Evolutionary conservation across 2,888 invertebrate genomes (phyloP).

Genomic region (Microdon myrmicae): DNA sequence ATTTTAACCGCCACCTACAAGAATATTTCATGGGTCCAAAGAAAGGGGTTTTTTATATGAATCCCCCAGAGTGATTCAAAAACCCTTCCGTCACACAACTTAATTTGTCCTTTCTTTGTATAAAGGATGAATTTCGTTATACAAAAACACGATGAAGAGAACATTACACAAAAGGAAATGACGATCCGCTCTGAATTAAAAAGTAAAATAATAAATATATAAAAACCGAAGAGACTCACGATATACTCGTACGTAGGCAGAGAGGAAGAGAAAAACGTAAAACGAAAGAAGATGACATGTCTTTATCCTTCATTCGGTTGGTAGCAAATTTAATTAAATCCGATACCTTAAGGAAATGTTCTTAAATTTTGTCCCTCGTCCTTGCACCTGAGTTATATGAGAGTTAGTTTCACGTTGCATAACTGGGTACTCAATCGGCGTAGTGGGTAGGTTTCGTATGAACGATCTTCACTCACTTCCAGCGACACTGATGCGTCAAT

Average conservation of each 20-base stretch:
- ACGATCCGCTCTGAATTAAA: slow-evolving; percentile 7
- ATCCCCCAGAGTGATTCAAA: slow-evolving; percentile 11
- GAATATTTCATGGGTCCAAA: slow-evolving; percentile 14
- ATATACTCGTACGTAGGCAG: too few species aligned
- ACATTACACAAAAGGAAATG: slow-evolving; percentile 12
- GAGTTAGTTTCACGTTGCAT: too few species aligned
- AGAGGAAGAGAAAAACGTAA: neutral
- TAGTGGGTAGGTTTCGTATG: neutral
- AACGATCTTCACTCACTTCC: slow-evolving; percentile 9
- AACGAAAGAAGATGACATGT: slow-evolving; percentile 8
- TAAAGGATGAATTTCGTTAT: slow-evolving; percentile 7
- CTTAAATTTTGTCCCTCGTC: slow-evolving; percentile 18
- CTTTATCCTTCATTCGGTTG: slow-evolving; percentile 9
- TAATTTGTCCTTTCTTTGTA: slow-evolving; percentile 14
- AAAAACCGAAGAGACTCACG: too few species aligned
- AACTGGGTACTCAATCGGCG: slow-evolving; percentile 3
- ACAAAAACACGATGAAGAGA: slow-evolving; percentile 17
- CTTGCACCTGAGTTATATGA: too few species aligned
- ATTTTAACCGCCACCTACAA: slow-evolving; percentile 10
- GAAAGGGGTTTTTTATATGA: slow-evolving; percentile 12
- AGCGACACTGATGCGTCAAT: slow-evolving; percentile 5
- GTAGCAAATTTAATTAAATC: slow-evolving; percentile 42
- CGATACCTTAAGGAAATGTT: slow-evolving; percentile 32
- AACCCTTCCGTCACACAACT: slow-evolving; percentile 39
- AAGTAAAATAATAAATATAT: too few species aligned